Conservation (phyloP, 2,888 invertebrate genomes). For the Thera obeliscata region DNA sequence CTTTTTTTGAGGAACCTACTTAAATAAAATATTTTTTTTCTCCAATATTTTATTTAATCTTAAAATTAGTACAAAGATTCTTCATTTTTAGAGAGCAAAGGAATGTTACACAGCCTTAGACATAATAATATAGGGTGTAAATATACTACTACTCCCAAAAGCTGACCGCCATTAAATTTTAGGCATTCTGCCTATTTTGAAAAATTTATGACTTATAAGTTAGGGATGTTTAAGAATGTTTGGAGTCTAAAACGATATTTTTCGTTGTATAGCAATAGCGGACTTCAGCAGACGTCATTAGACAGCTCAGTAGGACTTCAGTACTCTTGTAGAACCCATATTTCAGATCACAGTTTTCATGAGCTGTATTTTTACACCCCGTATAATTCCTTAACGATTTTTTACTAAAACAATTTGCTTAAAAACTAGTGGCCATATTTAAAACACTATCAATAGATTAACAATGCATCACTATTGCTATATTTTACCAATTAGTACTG, state of each 20-base stretch:
- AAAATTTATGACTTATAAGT: too few relatives aligned
- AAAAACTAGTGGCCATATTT: neutral
- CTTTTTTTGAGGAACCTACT: too few relatives aligned
- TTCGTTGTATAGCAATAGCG: too few relatives aligned
- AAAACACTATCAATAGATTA: neutral
- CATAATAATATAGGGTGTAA: constrained; percentile 5
- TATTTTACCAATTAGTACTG: too few relatives aligned
- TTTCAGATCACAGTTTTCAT: neutral
- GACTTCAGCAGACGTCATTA: too few relatives aligned
- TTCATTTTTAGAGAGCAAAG: constrained; percentile 27
- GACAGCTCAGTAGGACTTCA: too few relatives aligned
- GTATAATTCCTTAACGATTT: neutral
- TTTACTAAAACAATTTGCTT: constrained; percentile 18
- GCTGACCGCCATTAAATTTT: neutral
- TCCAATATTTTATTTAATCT: neutral
- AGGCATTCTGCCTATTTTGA: too few relatives aligned
- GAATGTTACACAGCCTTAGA: constrained; percentile 29
- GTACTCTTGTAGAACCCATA: too few relatives aligned
- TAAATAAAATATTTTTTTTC: too few relatives aligned
- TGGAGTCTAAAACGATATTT: too few relatives aligned
- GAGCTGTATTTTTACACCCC: neutral
- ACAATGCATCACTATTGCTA: too few relatives aligned
- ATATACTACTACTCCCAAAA: neutral
- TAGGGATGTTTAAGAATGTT: too few relatives aligned
- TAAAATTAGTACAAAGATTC: constrained; percentile 10